Conservation (phyloP, 2,888 invertebrate species). For the Plebejus melissa region DNA sequence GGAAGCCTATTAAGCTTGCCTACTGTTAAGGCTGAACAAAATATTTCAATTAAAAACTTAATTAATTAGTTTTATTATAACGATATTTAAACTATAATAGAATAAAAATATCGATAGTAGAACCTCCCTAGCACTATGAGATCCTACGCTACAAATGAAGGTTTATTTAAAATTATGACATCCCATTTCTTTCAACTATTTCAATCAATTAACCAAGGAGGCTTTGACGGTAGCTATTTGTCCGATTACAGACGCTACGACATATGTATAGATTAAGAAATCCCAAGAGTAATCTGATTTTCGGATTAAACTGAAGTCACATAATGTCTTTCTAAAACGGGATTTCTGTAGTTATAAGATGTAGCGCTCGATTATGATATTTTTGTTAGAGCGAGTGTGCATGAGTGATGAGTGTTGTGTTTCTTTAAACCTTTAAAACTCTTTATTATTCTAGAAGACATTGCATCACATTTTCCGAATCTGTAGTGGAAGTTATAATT, state of each 20-base stretch:
- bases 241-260: conserved; percentile 38
- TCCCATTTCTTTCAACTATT: conserved; percentile 60
- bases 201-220: conserved; percentile 58
- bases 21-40: too few species aligned
- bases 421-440: not conserved
- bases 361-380: not conserved
- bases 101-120: not conserved
- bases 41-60: too few species aligned
- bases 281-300: conserved; percentile 9
- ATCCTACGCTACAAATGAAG: conserved; percentile 47
- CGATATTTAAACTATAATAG: not conserved
- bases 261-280: conserved; percentile 33
- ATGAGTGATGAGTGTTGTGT: not conserved
- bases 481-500: too few species aligned
- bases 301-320: not conserved
- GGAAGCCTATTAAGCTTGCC: too few species aligned
- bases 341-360: not conserved
- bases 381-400: not conserved
- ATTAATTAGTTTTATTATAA: not conserved
- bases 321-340: not conserved
- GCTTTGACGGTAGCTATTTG: conserved; percentile 59
- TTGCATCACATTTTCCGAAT: too few species aligned
- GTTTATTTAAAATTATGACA: conserved; percentile 58
- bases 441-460: too few species aligned
- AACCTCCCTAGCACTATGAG: conserved; percentile 18